Conservation (phyloP, 2,113 vertebrate species). For the Gambusia affinis region DNA sequence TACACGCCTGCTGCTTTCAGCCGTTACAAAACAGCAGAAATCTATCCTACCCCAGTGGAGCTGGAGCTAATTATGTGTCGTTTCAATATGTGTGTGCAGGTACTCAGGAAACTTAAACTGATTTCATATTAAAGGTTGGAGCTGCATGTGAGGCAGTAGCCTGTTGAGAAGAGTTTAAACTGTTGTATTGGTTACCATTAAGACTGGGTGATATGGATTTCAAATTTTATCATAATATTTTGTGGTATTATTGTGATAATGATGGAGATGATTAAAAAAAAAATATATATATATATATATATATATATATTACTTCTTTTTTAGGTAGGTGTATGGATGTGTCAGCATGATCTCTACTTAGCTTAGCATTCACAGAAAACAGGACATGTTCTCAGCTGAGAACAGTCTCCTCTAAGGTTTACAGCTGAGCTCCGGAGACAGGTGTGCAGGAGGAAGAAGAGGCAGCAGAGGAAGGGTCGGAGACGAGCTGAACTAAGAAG, state of each 20-base stretch:
- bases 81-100: neutral
- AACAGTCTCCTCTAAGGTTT: neutral
- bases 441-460: conserved; percentile 9
- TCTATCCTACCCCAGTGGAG: neutral
- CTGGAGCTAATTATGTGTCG: neutral
- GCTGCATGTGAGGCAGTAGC: neutral
- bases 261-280: too few relatives aligned
- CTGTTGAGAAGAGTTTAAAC: too few relatives aligned
- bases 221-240: too few relatives aligned
- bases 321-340: too few relatives aligned
- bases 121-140: neutral
- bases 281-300: too few relatives aligned
- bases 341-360: too few relatives aligned
- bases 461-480: conserved; percentile 18
- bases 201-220: too few relatives aligned
- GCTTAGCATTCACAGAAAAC: too few relatives aligned
- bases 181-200: too few relatives aligned
- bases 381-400: too few relatives aligned
- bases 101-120: neutral
- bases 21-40: neutral
- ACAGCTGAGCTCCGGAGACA: conserved; percentile 10
- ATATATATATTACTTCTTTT: too few relatives aligned
- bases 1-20: neutral
- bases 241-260: too few relatives aligned
- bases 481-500: conserved; percentile 24